Base-by-base conservation (phyloP, 1,140 invertebrate species). In the Neodiprion virginianus region DNA sequence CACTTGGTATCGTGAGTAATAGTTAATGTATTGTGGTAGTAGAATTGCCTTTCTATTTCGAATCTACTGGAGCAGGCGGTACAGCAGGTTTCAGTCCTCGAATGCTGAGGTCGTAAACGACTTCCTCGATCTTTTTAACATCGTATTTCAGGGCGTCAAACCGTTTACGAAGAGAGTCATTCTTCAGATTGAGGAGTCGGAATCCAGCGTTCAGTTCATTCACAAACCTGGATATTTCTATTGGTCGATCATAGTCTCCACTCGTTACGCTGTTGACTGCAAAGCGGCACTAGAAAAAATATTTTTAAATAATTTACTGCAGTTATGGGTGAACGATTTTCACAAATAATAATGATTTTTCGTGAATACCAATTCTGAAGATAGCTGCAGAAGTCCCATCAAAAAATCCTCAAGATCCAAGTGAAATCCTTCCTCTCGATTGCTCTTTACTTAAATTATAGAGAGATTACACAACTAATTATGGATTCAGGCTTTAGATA, bases 121-220 rank as follows among this genome's bases (percentile, higher is more conserved):
- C 94, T 89, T 98, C 96, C 84, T 98, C 97, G 48, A 97, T 95
- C 87, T 98, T 98, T 85, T 98, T 98, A 4, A 98, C 92, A 81
- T 97, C 96, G 82, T 98, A 98, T 81, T 98, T 98, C 0, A 98
- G 88, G 1, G 91, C 94, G 89, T 98, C 97, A 84, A 96, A 98
- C 72, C 94, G 90, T 84, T 97, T 97, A 48, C 97, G 89, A 14
- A 98, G 87, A 28, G 91, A 90, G 84, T 98, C 96, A 88, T 98
- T 98, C 85, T 98, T 98, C 21, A 98, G 89, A 85, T 97, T 98
- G 14, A 98, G 85, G 48, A 98, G 88, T 72, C 92, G 91, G 85
- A 98, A 98, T 10, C 96, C 96, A 28, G 95, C 93, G 83, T 96
- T 96, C 1, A 98, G 81, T 84, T 97, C 94, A 76, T 93, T 93